phyloP scores from a whole-genome alignment of 2,113 vertebrate genomes.

The Equus przewalskii region DNA sequence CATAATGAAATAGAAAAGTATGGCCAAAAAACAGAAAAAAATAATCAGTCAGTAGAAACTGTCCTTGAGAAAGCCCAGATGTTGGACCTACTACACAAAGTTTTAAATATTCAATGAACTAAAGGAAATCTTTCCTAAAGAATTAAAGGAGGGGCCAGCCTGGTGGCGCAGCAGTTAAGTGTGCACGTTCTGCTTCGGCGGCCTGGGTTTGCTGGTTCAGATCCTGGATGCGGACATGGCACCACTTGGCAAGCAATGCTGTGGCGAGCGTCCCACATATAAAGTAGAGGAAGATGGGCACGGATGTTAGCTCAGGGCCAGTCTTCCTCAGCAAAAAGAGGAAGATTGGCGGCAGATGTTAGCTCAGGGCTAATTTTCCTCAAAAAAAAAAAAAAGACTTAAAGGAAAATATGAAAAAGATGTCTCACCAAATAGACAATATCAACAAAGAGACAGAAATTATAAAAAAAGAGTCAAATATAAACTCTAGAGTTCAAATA shows the following conservation, averaged over 20 bases:
- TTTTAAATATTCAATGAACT: slow-evolving; percentile 15
- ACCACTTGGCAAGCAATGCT: too few relatives aligned
- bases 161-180: too few relatives aligned
- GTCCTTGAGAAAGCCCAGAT: background rate
- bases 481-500: slow-evolving; percentile 17
- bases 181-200: too few relatives aligned
- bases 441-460: background rate
- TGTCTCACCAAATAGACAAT: background rate
- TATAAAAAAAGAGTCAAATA: background rate
- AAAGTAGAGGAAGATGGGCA: too few relatives aligned
- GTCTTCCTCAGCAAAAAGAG: too few relatives aligned
- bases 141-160: background rate
- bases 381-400: background rate
- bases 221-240: too few relatives aligned
- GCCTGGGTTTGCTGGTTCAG: too few relatives aligned
- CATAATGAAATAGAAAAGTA: background rate
- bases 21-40: background rate
- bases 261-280: too few relatives aligned
- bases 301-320: too few relatives aligned
- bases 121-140: background rate
- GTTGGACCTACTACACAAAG: background rate
- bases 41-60: background rate
- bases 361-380: too few relatives aligned
- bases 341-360: too few relatives aligned
- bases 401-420: slow-evolving; percentile 38